Evolutionary conservation across 2,888 invertebrate genomes (phyloP), one percentile per base, ranked within the genome.

Genomic region (Chironomus tentans): DNA sequence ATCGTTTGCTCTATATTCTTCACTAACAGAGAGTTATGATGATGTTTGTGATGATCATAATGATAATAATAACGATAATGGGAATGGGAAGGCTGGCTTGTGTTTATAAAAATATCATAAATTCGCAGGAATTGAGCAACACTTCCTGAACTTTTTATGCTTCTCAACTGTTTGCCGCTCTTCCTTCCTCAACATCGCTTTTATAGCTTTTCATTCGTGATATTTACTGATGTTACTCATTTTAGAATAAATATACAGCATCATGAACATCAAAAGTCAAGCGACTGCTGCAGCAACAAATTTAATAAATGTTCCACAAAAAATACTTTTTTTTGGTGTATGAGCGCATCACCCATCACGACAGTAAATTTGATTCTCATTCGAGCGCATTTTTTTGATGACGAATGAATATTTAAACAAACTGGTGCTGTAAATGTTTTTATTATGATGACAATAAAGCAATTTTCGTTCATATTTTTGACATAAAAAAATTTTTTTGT

Each of bases 371-470:
- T 62, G 15, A 18, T 21, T 21, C 62, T 62, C 62, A 62, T 18
- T 15, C 62, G 18, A 62, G 12, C 13, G 10, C 10, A 22, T 65
- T 65, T 18, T 65, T 65, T 13, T 22, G 65, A 65, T 24, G 65
- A 65, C 24, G 13, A 65, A 65, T 65, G 65, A 65, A 65, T 65
- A 22, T 65, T 65, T 65, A 24, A 65, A 24, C 6, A 24, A 24
- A 62, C 62, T 12, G 65, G 10, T 12, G 65, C 10, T 22, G 21
- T 65, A 21, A 56, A 24, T 65, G 65, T 65, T 21, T 65, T 21
- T 24, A 24, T 65, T 24, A 65, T 65, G 65, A 65, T 65, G 65
- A 65, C 65, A 65, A 65, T 65, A 65, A 65, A 65, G 65, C 22
- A 65, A 65, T 65, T 65, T 65, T 56, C 38, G 38, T 38, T 38